Evolutionary conservation across 2,113 vertebrate genomes (phyloP), one percentile per base, ranked within the genome.

Genomic region (Cyanistes caeruleus): DNA sequence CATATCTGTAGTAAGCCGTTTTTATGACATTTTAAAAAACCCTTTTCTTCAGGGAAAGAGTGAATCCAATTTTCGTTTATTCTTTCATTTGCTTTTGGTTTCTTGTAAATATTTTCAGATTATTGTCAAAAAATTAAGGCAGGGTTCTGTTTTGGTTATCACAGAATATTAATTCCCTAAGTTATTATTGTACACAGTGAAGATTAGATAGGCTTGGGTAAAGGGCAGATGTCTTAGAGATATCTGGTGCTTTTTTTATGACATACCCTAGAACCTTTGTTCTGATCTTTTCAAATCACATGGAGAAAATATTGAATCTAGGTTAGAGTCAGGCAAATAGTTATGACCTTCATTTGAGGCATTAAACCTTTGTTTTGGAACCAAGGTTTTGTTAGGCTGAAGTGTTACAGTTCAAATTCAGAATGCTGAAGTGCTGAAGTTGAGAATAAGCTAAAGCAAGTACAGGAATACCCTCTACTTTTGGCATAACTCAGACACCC

Each of bases 331-430:
- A 3, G 79, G 96, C 93, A 96, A 96, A 97, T 95, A 97, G 94
- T 93, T 95, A 91, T 95, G 93, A 97, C 96, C 94, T 96, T 97
- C 95, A 95, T 96, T 96, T 93, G 60, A 94, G 68, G 64, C 79
- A 92, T 65, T 89, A 86, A 95, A 78, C 65, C 79, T 96, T 86
- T 92, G 68, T 81, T 90, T 97, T 90, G 75, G 76, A 84, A 17
- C 73, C 59, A 62, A 92, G 86, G 28, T 90, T 94, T 74, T 93
- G 79, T 92, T 90, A 77, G 76, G 65, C 60, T 92, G 44, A 78
- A 70, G 72, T 41, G 52, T 58, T 68, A 0, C 2, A 67, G 53
- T 67, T 81, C 14, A 30, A 82, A 74, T 74, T 74, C 31, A 70
- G 46, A 80, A 68, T 41, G 69, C 62, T 24, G 27, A 35, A 22